Percentiles rank a stretch among this genome's conserved stretches.
phyloP scores from a whole-genome alignment of 2,113 vertebrate genomes.

The Furnarius figulus region DNA sequence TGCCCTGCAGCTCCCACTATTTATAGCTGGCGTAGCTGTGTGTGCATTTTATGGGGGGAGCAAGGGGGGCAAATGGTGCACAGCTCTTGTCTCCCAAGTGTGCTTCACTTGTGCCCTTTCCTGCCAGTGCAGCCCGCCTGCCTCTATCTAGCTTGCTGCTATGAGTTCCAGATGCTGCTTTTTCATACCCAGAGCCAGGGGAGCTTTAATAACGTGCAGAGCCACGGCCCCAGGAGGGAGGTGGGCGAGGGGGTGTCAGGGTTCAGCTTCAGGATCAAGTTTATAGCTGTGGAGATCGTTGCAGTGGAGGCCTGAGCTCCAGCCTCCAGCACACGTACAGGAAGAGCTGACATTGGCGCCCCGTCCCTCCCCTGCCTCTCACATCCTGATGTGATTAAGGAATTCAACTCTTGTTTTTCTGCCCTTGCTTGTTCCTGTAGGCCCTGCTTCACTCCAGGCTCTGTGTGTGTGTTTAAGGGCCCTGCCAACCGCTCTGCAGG shows the following conservation, averaged over 20 bases:
- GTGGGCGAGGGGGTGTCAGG: constrained; percentile 62
- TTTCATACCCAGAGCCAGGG: constrained; percentile 44
- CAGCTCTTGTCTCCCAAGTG: constrained; percentile 66
- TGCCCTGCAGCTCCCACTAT: constrained; percentile 64
- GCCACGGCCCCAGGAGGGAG: constrained; percentile 48
- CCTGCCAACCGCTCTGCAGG: constrained; percentile 63
- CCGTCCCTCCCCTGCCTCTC: constrained; percentile 74
- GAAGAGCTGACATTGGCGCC: constrained; percentile 82
- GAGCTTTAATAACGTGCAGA: constrained; percentile 73
- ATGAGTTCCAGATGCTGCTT: constrained; percentile 82
- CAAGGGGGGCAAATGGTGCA: neutral
- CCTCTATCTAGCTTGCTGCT: constrained; percentile 64
- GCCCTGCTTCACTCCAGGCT: constrained; percentile 73
- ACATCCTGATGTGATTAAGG: constrained; percentile 89
- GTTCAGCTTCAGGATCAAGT: constrained; percentile 82
- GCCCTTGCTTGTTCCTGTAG: constrained; percentile 83
- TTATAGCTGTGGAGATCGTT: constrained; percentile 72
- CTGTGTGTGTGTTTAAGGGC: constrained; percentile 53
- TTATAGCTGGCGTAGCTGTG: constrained; percentile 60
- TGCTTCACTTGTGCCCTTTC: constrained; percentile 70
- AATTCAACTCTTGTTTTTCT: constrained; percentile 84
- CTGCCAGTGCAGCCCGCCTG: constrained; percentile 64
- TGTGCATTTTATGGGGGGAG: constrained; percentile 45
- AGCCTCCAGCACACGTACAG: constrained; percentile 81
- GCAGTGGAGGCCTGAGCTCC: constrained; percentile 69